A percentile compares a stretch with the other conserved stretches of the same genome.
These are phyloP conservation scores for Drosophila affinis DNA, from an alignment of 2,888 invertebrate genomes.

Conservation along the genomic window DNA sequence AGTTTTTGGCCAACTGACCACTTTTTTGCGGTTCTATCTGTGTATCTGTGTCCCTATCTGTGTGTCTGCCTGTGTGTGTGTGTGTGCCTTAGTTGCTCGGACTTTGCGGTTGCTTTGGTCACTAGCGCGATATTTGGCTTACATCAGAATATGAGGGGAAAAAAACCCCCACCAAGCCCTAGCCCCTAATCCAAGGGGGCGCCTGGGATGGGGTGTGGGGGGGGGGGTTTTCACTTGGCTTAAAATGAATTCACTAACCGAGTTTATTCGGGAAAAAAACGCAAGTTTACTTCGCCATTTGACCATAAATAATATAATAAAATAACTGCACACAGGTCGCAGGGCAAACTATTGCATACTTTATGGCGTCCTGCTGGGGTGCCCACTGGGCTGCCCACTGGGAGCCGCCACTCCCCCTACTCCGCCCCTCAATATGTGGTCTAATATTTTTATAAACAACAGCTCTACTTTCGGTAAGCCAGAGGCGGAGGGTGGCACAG, in stretches of 20 bases:
- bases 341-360: slow-evolving; percentile 68
- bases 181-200: background rate
- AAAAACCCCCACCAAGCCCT: slow-evolving; percentile 3
- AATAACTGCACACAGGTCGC: slow-evolving; percentile 77
- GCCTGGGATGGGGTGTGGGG: background rate
- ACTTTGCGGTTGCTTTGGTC: slow-evolving; percentile 56
- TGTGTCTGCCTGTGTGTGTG: slow-evolving; percentile 24
- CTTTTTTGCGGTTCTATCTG: slow-evolving; percentile 71
- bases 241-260: slow-evolving; percentile 76
- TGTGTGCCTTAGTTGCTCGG: slow-evolving; percentile 45
- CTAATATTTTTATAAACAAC: slow-evolving; percentile 74
- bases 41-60: background rate
- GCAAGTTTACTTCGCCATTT: slow-evolving; percentile 64
- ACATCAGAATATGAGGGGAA: slow-evolving; percentile 31
- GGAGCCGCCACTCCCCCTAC: background rate
- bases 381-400: background rate
- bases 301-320: slow-evolving; percentile 78
- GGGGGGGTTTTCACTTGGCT: slow-evolving; percentile 24
- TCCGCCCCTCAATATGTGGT: slow-evolving; percentile 43
- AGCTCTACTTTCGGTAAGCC: slow-evolving; percentile 36
- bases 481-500: too few species aligned
- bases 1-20: slow-evolving; percentile 79
- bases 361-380: slow-evolving; percentile 49
- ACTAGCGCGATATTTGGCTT: slow-evolving; percentile 52
- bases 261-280: slow-evolving; percentile 58